Evolutionary conservation across 2,888 invertebrate genomes (phyloP), one percentile per base, ranked within the genome.

Genomic region (Drosophila hawaiiensis): DNA sequence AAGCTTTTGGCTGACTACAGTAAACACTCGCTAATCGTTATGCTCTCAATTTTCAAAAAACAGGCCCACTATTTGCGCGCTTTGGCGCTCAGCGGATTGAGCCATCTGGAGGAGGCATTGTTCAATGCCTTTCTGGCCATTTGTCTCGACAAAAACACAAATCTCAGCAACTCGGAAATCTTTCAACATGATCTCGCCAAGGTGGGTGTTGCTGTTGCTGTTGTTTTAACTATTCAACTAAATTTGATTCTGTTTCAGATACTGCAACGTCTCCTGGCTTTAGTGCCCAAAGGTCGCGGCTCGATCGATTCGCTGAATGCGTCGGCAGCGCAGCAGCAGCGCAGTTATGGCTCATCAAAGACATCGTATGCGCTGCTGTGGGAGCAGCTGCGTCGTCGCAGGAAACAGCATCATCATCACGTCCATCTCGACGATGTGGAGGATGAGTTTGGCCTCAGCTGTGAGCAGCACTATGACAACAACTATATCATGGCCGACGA

Each of bases 31-130:
- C 70, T 64, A 71, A 56, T n/a, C 14, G 53, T 9, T 25, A 9
- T 47, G 0, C 0, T 47, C 2, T 16, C 4, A 1, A n/a, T 12
- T 61, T 0, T 60, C 0, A 4, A 3, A 28, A 28, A 28, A 14
- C 78, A 95, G 94, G 94, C 94, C 4, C 94, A 95, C 83, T 94
- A 94, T 82, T 85, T 94, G 58, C 94, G 94, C 71, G 94, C 94
- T 5, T 91, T 94, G 83, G 94, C 95, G 2, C 91, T 95, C 47
- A 92, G 92, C 73, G 94, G 94, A 10, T 87, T 95, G 59, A 94
- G 94, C 22, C 92, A 93, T 22, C 92, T 94, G 76, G 95, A 95
- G 76, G 95, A 95, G 68, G 94, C 95, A 28, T 92, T 95, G 41
- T 92, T 94, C 52, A 94, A 94, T 54, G 94, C 94, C 76, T 93